phyloP scores from a whole-genome alignment of 2,113 vertebrate species.

The Capreolus pygargus region DNA sequence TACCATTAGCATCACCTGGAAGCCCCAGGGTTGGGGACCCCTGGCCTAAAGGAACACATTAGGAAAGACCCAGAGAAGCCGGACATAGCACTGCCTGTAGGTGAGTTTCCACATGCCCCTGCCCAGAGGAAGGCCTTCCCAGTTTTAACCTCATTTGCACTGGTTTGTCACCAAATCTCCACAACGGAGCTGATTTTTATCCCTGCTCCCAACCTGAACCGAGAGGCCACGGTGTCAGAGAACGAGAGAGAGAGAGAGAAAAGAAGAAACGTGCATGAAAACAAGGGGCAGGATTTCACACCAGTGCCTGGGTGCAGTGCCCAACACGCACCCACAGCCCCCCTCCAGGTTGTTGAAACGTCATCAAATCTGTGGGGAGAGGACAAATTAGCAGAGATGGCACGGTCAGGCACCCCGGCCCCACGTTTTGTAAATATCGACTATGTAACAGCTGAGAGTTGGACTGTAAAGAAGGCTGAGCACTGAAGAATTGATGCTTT shows the following conservation, averaged over 20 bases:
- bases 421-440: background rate
- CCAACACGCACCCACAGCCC: rapidly evolving
- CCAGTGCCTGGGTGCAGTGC: rapidly evolving
- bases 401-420: background rate
- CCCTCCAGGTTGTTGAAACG: rapidly evolving
- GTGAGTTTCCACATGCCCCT: background rate
- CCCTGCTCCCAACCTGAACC: rapidly evolving
- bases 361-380: background rate
- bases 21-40: background rate
- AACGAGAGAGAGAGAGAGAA: background rate
- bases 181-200: rapidly evolving
- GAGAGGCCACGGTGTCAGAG: rapidly evolving
- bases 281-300: background rate
- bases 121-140: rapidly evolving
- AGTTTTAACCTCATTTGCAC: rapidly evolving
- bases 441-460: background rate
- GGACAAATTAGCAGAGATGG: background rate
- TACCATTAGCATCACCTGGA: background rate
- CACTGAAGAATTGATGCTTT: rapidly evolving
- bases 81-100: background rate
- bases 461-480: background rate
- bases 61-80: background rate
- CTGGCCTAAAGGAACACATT: background rate
- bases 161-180: rapidly evolving
- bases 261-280: rapidly evolving